Evolutionary conservation across 92 coral and sea anemone species (phyloP), one percentile per base, ranked within the genome.

Genomic region (Porites lobata): DNA sequence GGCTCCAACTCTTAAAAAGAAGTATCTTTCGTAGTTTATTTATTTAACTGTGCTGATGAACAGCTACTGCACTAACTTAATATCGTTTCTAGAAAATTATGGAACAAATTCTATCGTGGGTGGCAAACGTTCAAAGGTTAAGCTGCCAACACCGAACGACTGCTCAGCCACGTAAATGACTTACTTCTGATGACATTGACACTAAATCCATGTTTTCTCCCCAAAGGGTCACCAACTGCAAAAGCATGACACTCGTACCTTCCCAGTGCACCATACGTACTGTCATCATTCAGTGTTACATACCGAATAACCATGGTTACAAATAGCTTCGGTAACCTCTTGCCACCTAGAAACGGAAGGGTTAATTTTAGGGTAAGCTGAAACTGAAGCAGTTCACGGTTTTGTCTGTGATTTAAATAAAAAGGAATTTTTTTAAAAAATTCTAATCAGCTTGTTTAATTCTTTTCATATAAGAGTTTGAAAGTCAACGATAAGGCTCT

Each of bases 171-270:
- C 22, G 14, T 15, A 54, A 13, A 9, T n/a, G 20, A 69, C 86
- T 69, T 82, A 82, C 86, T 19, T 47, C 1, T 7, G 0, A 82
- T 82, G 19, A 82, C 86, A 21, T 9, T 82, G 79, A 82, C 86
- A 38, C 75, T 67, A 70, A 82, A 82, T 14, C 86, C 86, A 82
- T 82, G 63, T 21, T 3, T 53, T 14, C 10, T 52, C 14, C 13
- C 59, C 13, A 13, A 64, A 13, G 20, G 20, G 0, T 47, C 18
- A 77, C 22, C 43, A 9, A 13, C 38, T 13, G 69, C 81, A 17
- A 52, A 65, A 29, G 71, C 88, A 8, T 75, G 81, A 63, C 88
- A 84, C 72, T 84, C 88, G 61, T 84, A 84, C 20, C 81, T 26
- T 56, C 88, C 81, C 57, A 38, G 61, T 10, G 4, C 12, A 7